Evolutionary conservation across 2,888 invertebrate genomes (phyloP).

Genomic region (Hypomecis atomaria): DNA sequence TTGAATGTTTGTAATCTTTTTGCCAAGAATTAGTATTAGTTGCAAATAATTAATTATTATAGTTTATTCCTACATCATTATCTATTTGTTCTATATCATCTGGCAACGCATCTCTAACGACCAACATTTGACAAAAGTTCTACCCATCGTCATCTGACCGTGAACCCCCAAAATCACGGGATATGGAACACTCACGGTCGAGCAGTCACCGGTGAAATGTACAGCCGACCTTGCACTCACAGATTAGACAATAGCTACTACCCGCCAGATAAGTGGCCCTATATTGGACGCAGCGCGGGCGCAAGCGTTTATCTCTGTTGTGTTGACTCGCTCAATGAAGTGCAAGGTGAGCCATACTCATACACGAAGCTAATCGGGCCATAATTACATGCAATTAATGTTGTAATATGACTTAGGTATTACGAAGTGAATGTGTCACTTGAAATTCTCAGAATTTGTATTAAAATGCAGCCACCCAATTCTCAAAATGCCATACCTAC

Average conservation of each 20-base stretch:
- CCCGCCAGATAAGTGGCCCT: conserved; percentile 22
- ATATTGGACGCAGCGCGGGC: conserved; percentile 5
- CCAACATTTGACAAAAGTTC: not conserved
- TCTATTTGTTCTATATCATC: too few species aligned
- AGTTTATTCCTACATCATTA: too few species aligned
- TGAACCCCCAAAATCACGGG: conserved; percentile 9
- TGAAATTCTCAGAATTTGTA: conserved; percentile 7
- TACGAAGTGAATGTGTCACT: not conserved
- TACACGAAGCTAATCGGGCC: conserved; percentile 13
- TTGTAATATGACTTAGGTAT: conserved; percentile 6
- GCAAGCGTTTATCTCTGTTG: conserved; percentile 38
- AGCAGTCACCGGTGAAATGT: conserved; percentile 37
- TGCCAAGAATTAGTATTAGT: too few species aligned
- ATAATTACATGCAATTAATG: conserved; percentile 9
- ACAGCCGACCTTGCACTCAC: conserved; percentile 34
- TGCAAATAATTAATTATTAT: too few species aligned
- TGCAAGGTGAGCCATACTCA: conserved; percentile 45
- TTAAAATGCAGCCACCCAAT: not conserved
- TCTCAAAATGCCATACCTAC: too few species aligned
- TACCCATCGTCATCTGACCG: conserved; percentile 5
- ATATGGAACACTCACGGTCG: conserved; percentile 6
- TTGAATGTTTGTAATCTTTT: too few species aligned
- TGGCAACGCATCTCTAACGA: too few species aligned
- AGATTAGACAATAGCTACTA: conserved; percentile 11
- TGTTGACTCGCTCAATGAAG: conserved; percentile 43